Base-by-base conservation (phyloP, 2,797 vertebrate species). In the Sus cebifrons region DNA sequence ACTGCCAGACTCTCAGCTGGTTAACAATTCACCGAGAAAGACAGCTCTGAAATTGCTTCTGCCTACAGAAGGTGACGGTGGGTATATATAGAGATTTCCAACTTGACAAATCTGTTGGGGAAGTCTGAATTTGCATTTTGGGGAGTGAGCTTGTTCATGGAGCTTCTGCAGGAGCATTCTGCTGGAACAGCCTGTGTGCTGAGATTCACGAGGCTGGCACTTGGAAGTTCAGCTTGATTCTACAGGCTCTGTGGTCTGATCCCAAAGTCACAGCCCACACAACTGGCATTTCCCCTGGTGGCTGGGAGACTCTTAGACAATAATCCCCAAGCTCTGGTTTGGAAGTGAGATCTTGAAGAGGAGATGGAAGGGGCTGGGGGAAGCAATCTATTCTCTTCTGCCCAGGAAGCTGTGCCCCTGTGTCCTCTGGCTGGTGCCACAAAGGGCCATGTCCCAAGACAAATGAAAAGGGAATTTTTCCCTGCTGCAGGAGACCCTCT, bases 201-300 rank as follows among this genome's bases (percentile, higher is more conserved):
- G 52, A 81, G 29, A 82, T n/a, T 67, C 86, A 77, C 5, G 5
- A 67, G 81, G n/a, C 64, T 75, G 86, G 91, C 86, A 52, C 67
- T 88, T 60, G n/a, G 65, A 84, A 77, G 49, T 81, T 86, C 84
- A 52, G 62, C 91, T 81, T 95, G 89, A 95, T 67, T 88, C 81
- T 86, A 84, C 96, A 96, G 84, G 62, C 84, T 94, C 68, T 86
- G 79, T 54, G 86, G 86, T 79, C 91, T 96, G 79, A 52, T 56
- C 68, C 44, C 29, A 62, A 71, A 97, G 89, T 90, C 91, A 79
- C 52, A 94, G 79, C 96, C 93, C 92, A 93, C 94, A 92, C 94
- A 91, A 32, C 62, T 81, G 83, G 94, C 88, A 79, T 86, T 86
- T 96, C 85, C 89, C 86, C 27, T 40, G 25, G 70, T 79, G 67